Conservation (phyloP, 1,140 invertebrate genomes). For the Nilaparvata lugens region DNA sequence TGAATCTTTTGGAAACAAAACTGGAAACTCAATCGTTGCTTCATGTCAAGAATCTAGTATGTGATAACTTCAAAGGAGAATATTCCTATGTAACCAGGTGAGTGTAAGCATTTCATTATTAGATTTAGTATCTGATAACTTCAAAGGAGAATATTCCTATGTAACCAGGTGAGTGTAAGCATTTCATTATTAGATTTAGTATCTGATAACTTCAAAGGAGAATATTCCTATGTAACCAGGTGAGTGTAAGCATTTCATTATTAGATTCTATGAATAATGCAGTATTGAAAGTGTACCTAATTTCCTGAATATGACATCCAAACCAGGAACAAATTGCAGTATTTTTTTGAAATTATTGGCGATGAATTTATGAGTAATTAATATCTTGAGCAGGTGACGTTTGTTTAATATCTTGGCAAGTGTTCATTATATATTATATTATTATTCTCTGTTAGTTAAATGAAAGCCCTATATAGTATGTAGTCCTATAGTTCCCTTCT, state of each 20-base stretch:
- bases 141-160: conserved; percentile 54
- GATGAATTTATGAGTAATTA: no score
- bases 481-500: no score
- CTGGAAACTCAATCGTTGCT: conserved; percentile 38
- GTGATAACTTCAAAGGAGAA: conserved; percentile 50
- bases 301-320: no score
- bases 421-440: no score
- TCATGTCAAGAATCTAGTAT: conserved; percentile 42
- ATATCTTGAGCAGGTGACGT: no score
- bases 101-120: conserved; percentile 11
- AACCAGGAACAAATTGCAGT: no score
- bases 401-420: no score
- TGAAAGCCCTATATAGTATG: no score
- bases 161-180: conserved; percentile 44
- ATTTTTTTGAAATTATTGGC: no score
- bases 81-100: conserved; percentile 57
- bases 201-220: conserved; percentile 50
- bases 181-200: conserved; percentile 36
- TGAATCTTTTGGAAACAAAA: conserved; percentile 49
- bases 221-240: conserved; percentile 56
- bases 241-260: conserved; percentile 27
- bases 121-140: conserved; percentile 48
- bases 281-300: no score
- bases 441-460: no score
- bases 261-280: no score